Percentiles rank a stretch among this genome's conserved stretches.
These are phyloP conservation scores for Plagodis pulveraria DNA, from an alignment of 2,888 invertebrate genomes.

Conservation along the genomic window DNA sequence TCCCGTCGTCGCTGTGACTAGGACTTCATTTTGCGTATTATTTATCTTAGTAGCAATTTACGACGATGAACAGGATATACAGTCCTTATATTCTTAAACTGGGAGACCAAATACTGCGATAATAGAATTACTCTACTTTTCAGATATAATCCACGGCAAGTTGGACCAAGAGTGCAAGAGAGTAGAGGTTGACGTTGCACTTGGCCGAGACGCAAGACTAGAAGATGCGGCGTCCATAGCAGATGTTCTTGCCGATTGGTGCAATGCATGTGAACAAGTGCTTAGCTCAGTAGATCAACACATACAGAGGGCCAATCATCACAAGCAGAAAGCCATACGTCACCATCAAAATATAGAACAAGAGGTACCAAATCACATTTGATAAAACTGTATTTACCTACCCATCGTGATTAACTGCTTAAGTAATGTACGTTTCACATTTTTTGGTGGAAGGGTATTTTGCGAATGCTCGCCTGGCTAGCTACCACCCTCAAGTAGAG, in stretches of 20 bases:
- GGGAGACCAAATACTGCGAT: too few species aligned
- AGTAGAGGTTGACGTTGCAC: conserved; percentile 96
- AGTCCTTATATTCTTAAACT: too few species aligned
- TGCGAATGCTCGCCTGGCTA: too few species aligned
- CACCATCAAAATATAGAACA: conserved; percentile 93
- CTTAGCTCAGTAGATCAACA: conserved; percentile 95
- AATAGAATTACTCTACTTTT: conserved; percentile 32
- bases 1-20: too few species aligned
- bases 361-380: conserved; percentile 85
- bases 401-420: too few species aligned
- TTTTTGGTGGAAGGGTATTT: too few species aligned
- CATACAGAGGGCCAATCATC: conserved; percentile 93
- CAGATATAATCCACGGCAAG: conserved; percentile 97
- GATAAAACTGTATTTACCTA: not conserved
- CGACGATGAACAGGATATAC: too few species aligned
- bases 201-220: conserved; percentile 95
- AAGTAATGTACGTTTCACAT: too few species aligned
- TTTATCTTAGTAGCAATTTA: too few species aligned
- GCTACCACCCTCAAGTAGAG: too few species aligned
- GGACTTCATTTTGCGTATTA: too few species aligned
- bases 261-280: conserved; percentile 94
- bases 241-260: conserved; percentile 94
- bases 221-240: conserved; percentile 93
- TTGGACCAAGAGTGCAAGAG: conserved; percentile 97
- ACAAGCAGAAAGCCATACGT: conserved; percentile 92